Percentiles rank a stretch among this genome's conserved stretches.
phyloP scores from a whole-genome alignment of 2,888 invertebrate species.

The Lycia hirtaria region DNA sequence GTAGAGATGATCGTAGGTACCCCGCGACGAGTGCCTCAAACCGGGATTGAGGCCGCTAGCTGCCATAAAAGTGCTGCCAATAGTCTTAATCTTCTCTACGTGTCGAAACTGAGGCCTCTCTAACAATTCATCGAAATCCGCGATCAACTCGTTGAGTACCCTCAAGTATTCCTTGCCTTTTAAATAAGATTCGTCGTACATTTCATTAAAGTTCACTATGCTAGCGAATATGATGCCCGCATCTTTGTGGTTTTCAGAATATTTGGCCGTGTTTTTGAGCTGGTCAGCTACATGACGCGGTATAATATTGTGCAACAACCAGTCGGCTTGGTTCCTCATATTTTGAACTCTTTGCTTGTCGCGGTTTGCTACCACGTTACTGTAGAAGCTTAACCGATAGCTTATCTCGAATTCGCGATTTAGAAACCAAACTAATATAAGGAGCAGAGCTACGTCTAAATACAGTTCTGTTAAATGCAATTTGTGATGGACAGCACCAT shows the following conservation, averaged over 20 bases:
- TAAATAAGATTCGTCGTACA: constrained; percentile 98
- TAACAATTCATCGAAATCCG: constrained; percentile 97
- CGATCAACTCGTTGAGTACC: constrained; percentile 97
- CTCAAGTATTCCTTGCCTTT: constrained; percentile 97
- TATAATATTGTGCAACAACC: constrained; percentile 98
- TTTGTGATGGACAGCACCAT: constrained; percentile 58
- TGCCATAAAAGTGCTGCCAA: constrained; percentile 98
- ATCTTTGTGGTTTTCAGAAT: constrained; percentile 96
- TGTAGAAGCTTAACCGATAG: constrained; percentile 96
- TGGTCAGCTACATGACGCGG: constrained; percentile 98
- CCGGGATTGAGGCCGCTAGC: constrained; percentile 97
- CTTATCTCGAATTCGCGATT: constrained; percentile 98
- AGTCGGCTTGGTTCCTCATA: constrained; percentile 98
- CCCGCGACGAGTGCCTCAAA: constrained; percentile 88
- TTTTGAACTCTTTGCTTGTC: constrained; percentile 95
- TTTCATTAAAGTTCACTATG: constrained; percentile 98
- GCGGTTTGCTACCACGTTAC: constrained; percentile 94
- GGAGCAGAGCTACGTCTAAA: constrained; percentile 91
- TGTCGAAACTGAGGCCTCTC: constrained; percentile 92
- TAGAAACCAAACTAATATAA: constrained; percentile 95
- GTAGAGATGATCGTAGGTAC: constrained; percentile 91
- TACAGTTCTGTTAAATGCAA: constrained; percentile 89
- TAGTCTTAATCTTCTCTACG: constrained; percentile 99
- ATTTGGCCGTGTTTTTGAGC: constrained; percentile 95
- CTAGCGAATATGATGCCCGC: constrained; percentile 98